Evolutionary conservation across 2,888 invertebrate species (phyloP).

Genomic region (Lissonota sp.): DNA sequence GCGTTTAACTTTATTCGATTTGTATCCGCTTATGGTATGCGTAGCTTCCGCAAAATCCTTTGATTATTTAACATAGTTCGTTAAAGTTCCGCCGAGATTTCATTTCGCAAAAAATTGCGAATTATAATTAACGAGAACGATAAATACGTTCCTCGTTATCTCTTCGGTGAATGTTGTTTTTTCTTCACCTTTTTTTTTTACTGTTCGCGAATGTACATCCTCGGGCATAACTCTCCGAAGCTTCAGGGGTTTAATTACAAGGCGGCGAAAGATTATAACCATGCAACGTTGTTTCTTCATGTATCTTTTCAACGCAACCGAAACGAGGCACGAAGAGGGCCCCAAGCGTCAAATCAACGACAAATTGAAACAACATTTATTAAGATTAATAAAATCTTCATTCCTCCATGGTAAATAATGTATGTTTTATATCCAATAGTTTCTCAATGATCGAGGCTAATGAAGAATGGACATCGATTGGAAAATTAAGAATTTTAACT

Average conservation of each 20-base stretch:
- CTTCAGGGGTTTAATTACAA: slow-evolving; percentile 48
- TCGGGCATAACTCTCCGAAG: slow-evolving; percentile 15
- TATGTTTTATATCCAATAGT: neutral
- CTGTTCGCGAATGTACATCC: slow-evolving; percentile 31
- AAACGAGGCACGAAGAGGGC: neutral
- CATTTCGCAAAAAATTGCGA: neutral
- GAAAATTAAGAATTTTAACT: too few species aligned
- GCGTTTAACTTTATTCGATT: too few species aligned
- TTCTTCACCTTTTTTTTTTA: neutral
- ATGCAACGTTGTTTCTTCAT: slow-evolving; percentile 16
- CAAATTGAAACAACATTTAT: neutral
- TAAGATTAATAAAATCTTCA: neutral
- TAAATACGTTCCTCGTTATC: slow-evolving; percentile 46
- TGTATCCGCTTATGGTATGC: neutral
- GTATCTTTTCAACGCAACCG: neutral
- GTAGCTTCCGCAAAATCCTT: neutral
- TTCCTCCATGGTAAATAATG: neutral
- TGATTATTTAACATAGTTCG: neutral
- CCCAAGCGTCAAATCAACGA: neutral
- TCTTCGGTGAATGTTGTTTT: neutral
- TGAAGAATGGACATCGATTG: too few species aligned
- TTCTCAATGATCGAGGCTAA: neutral
- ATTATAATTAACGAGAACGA: slow-evolving; percentile 43
- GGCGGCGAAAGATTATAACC: slow-evolving; percentile 51
- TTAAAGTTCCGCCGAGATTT: slow-evolving; percentile 1